Evolutionary conservation across 1,140 invertebrate genomes (phyloP).

Genomic region (Geopemphigus sp.): DNA sequence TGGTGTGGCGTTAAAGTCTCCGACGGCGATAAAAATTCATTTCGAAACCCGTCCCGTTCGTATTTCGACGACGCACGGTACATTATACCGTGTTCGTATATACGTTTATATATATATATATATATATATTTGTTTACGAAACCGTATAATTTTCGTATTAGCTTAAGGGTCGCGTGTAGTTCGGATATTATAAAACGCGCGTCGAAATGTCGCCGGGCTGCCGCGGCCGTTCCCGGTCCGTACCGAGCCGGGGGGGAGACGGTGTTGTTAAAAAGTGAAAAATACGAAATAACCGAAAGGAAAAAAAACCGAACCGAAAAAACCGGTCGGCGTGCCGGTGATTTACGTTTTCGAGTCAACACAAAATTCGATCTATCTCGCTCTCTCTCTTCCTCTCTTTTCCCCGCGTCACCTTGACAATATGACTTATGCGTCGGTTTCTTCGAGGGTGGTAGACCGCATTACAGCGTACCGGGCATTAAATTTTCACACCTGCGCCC

Average conservation of each 20-base stretch:
- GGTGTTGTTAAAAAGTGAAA: no score
- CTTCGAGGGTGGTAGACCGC: constrained; percentile 35
- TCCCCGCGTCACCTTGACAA: not conserved
- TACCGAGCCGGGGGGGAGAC: not conserved
- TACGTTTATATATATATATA: no score
- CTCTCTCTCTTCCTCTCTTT: not conserved
- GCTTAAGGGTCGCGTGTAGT: no score
- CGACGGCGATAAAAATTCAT: not conserved
- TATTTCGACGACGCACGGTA: not conserved
- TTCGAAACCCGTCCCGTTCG: not conserved
- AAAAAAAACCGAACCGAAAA: not conserved
- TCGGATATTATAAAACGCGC: not conserved
- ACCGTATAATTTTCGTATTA: no score
- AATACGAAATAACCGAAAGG: not conserved
- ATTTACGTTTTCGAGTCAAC: constrained; percentile 39
- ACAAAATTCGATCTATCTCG: constrained; percentile 6
- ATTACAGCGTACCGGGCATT: constrained; percentile 15
- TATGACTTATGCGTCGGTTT: constrained; percentile 36
- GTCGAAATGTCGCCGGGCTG: not conserved
- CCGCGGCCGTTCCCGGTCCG: not conserved
- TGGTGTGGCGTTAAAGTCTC: constrained; percentile 9
- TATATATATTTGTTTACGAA: no score
- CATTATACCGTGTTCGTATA: no score
- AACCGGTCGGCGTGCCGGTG: constrained; percentile 19
- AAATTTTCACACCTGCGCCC: constrained; percentile 40